These are phyloP conservation scores for Rhizoglyphus robini DNA, from an alignment of 1,140 invertebrate species.

Conservation along the genomic window DNA sequence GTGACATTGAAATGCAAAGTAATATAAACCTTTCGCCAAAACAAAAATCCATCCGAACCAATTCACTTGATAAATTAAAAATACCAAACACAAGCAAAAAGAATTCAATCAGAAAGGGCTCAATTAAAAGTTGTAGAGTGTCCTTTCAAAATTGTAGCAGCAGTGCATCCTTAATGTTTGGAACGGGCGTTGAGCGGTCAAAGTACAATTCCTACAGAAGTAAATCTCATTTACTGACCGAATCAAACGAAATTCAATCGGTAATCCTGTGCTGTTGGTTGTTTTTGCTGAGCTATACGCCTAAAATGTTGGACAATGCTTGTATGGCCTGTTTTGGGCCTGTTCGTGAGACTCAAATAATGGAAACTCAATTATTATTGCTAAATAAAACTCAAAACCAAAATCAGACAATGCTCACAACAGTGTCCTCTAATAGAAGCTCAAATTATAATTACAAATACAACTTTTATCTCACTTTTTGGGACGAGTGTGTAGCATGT, in stretches of 20 bases:
- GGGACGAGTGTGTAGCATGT: neutral
- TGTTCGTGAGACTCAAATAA: neutral
- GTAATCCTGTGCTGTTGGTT: neutral
- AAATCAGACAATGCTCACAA: neutral
- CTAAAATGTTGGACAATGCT: neutral
- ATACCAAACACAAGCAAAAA: too few relatives aligned
- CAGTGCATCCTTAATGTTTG: neutral
- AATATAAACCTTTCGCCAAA: neutral
- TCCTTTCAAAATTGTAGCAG: neutral
- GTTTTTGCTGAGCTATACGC: neutral
- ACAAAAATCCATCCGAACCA: neutral
- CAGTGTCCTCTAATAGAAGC: neutral
- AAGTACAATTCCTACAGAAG: neutral
- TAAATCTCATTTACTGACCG: neutral
- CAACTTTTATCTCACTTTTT: neutral
- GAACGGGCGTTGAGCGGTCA: neutral
- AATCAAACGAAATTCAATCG: neutral
- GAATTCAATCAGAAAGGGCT: neutral
- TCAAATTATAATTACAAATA: too few relatives aligned
- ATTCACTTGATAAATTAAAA: too few relatives aligned
- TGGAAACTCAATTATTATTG: neutral
- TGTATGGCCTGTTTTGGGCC: neutral
- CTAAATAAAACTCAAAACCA: neutral
- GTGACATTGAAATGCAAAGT: neutral
- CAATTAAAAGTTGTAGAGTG: neutral